phyloP scores from a whole-genome alignment of 2,797 vertebrate species.

The Syngnathus rostellatus region DNA sequence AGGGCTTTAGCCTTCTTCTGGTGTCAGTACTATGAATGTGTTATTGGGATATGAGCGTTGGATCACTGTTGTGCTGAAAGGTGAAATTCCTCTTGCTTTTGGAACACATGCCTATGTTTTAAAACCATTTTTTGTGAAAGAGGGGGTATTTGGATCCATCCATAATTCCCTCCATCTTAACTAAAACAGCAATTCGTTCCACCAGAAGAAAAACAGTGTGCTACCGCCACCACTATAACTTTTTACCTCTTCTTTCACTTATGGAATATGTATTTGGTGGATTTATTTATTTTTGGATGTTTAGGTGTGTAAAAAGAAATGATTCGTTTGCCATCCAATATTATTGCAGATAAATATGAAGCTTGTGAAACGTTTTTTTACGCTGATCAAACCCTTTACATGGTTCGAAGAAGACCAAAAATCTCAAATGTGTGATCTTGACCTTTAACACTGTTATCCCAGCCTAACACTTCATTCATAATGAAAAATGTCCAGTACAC shows the following conservation, averaged over 20 bases:
- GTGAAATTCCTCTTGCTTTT: background rate
- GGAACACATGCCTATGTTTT: background rate
- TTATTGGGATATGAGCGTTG: background rate
- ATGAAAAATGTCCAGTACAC: constrained; percentile 18
- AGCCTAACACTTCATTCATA: constrained; percentile 1
- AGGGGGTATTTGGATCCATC: background rate
- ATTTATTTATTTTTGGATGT: background rate
- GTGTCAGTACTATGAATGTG: background rate
- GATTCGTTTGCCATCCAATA: background rate
- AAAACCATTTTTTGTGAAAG: background rate
- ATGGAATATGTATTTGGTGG: background rate
- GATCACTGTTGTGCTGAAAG: background rate
- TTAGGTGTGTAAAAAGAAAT: background rate
- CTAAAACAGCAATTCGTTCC: background rate
- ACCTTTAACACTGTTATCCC: constrained; percentile 38
- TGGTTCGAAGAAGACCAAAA: background rate
- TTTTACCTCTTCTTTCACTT: background rate
- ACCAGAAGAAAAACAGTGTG: background rate
- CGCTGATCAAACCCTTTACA: background rate
- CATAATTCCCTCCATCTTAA: background rate
- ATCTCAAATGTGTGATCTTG: constrained; percentile 20
- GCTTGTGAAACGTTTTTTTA: background rate
- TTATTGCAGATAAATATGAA: background rate
- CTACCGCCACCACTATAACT: background rate
- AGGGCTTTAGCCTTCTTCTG: background rate